These are phyloP conservation scores for Megamerina dolium DNA, from an alignment of 2,888 invertebrate species.

Conservation along the genomic window DNA sequence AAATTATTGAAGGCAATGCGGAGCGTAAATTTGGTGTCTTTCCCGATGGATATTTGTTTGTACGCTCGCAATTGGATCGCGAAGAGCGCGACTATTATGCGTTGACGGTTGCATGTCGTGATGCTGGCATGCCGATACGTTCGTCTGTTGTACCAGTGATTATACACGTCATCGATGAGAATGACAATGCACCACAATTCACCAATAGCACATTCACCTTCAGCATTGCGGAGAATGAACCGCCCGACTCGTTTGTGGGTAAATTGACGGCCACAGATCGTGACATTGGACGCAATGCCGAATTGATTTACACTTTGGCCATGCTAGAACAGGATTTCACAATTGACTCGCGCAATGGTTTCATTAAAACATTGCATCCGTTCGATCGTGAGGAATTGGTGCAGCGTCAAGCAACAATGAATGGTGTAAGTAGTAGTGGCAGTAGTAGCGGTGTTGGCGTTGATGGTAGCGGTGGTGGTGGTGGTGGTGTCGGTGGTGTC, in stretches of 20 bases:
- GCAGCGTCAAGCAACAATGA: slow-evolving; percentile 45
- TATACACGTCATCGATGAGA: slow-evolving; percentile 91
- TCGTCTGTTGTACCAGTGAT: slow-evolving; percentile 86
- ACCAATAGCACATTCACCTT: slow-evolving; percentile 86
- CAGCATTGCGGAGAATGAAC: slow-evolving; percentile 81
- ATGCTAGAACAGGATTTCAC: slow-evolving; percentile 73
- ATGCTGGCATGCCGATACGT: slow-evolving; percentile 70
- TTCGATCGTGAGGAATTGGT: slow-evolving; percentile 88
- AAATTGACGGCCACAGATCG: slow-evolving; percentile 82
- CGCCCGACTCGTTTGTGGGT: slow-evolving; percentile 85
- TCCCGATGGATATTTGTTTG: slow-evolving; percentile 88
- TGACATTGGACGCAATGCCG: slow-evolving; percentile 88
- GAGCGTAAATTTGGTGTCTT: slow-evolving; percentile 89
- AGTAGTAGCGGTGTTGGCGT: not conserved
- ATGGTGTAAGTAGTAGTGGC: not conserved
- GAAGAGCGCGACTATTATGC: slow-evolving; percentile 90
- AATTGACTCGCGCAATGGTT: slow-evolving; percentile 85
- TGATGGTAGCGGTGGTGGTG: slow-evolving; percentile 9
- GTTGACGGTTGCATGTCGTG: slow-evolving; percentile 74
- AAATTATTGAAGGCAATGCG: slow-evolving; percentile 78
- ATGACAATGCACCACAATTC: slow-evolving; percentile 92
- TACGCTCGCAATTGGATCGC: slow-evolving; percentile 77
- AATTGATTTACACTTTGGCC: slow-evolving; percentile 74
- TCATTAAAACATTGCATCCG: slow-evolving; percentile 74
- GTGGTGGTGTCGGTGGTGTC: slow-evolving; percentile 1